phyloP scores from a whole-genome alignment of 2,888 invertebrate genomes.

The Eremobia ochroleuca region DNA sequence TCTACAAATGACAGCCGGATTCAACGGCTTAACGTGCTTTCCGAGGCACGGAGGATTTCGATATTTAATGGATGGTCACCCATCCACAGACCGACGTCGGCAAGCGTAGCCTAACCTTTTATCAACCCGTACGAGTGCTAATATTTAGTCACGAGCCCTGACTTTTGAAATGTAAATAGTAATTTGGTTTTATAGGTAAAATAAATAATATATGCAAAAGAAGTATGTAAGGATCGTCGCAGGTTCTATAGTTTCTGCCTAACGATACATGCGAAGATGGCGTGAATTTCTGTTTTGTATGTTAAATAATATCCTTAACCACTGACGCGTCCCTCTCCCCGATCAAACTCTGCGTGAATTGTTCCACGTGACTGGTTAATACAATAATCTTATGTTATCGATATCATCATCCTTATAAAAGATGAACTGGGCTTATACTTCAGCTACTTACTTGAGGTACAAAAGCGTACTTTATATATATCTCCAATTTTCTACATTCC shows the following conservation, averaged over 20 bases:
- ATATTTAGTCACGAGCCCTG: too few species aligned
- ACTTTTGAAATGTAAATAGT: too few species aligned
- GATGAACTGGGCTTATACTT: neutral
- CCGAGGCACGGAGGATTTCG: too few species aligned
- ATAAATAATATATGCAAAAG: too few species aligned
- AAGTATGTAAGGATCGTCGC: too few species aligned
- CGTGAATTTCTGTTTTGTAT: neutral
- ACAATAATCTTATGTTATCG: neutral
- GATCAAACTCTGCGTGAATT: too few species aligned
- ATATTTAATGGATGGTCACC: neutral
- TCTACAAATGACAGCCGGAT: neutral
- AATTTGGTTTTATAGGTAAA: too few species aligned
- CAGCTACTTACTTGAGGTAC: neutral
- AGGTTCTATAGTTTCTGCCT: too few species aligned
- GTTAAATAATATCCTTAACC: neutral
- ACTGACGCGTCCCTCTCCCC: too few species aligned
- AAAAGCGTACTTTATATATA: neutral
- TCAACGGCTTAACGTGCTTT: neutral
- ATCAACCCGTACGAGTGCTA: too few species aligned
- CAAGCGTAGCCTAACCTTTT: neutral
- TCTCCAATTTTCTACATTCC: constrained; percentile 15
- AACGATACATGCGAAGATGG: too few species aligned
- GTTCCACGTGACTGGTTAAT: too few species aligned
- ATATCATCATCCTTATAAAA: neutral
- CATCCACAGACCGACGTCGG: neutral